These are phyloP conservation scores for Chaetura pelagica DNA, from an alignment of 2,113 vertebrate genomes.

Conservation along the genomic window DNA sequence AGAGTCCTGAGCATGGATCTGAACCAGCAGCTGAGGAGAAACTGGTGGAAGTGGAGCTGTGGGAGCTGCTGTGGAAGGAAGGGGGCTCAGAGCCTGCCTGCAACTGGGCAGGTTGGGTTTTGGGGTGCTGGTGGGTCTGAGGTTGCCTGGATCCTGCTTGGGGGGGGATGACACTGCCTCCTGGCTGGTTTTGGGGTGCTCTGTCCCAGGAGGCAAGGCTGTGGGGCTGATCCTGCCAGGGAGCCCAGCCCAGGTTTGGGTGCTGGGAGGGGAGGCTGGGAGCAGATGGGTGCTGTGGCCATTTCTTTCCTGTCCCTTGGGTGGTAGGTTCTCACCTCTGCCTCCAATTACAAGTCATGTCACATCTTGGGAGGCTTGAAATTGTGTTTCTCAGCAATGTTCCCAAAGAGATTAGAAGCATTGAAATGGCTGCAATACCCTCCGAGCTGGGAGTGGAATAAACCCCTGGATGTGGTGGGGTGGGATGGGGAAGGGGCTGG, in stretches of 20 bases:
- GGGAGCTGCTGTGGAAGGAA: neutral
- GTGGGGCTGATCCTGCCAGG: neutral
- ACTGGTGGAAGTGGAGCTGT: neutral
- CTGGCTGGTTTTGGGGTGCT: neutral
- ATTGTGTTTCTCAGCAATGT: constrained; percentile 64
- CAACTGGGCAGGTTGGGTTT: neutral
- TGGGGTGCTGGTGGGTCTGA: neutral
- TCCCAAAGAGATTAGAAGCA: constrained; percentile 50
- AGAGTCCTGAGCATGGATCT: neutral
- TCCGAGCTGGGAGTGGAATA: neutral
- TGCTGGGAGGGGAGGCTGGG: neutral
- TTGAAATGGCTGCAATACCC: constrained; percentile 24
- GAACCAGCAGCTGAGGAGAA: neutral
- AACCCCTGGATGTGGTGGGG: neutral
- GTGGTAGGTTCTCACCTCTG: constrained; percentile 33
- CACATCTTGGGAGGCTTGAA: constrained; percentile 52
- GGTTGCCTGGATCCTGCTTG: neutral
- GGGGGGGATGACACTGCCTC: rapidly evolving
- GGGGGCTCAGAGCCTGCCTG: neutral
- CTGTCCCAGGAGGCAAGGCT: neutral
- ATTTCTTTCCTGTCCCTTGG: constrained; percentile 15
- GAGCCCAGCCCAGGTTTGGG: neutral
- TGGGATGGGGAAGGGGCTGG: neutral
- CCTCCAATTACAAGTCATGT: constrained; percentile 44
- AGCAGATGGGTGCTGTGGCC: rapidly evolving